These are phyloP conservation scores for Calliscelio sp. DNA, from an alignment of 2,888 invertebrate genomes.

Conservation along the genomic window DNA sequence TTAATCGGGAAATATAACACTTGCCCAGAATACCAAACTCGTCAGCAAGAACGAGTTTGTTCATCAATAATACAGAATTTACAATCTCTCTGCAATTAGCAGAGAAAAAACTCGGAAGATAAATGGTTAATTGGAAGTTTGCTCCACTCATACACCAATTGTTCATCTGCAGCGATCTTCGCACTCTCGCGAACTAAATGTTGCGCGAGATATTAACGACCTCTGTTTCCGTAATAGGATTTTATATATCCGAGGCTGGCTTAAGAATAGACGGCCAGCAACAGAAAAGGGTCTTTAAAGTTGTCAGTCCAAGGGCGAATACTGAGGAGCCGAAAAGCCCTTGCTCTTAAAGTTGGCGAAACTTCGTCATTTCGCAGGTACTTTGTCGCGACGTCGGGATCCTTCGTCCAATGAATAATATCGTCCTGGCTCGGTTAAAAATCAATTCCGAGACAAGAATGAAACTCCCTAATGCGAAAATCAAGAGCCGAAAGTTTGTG, in stretches of 20 bases:
- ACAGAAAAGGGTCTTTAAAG: constrained; percentile 62
- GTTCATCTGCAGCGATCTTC: constrained; percentile 44
- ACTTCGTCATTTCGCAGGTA: constrained; percentile 72
- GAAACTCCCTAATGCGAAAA: constrained; percentile 48
- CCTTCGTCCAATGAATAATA: constrained; percentile 74
- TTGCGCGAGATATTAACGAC: constrained; percentile 82
- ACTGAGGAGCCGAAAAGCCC: constrained; percentile 68
- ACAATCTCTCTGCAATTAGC: too few species aligned
- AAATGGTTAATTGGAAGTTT: constrained; percentile 21
- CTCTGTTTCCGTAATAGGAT: constrained; percentile 77
- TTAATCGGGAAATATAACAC: too few species aligned
- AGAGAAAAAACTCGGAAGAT: too few species aligned
- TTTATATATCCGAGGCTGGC: constrained; percentile 79
- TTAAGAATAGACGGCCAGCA: constrained; percentile 44
- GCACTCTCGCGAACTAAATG: constrained; percentile 76
- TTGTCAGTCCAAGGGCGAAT: constrained; percentile 70
- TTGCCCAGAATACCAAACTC: too few species aligned
- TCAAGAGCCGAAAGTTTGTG: constrained; percentile 35
- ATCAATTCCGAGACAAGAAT: constrained; percentile 62
- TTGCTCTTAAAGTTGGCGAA: constrained; percentile 65
- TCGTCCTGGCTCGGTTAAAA: constrained; percentile 59
- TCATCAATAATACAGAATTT: constrained; percentile 1
- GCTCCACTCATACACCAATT: constrained; percentile 12
- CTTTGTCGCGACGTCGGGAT: constrained; percentile 54
- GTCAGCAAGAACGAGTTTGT: too few species aligned